Conservation (phyloP, 2,888 invertebrate genomes). For the Penaeus monodon region DNA sequence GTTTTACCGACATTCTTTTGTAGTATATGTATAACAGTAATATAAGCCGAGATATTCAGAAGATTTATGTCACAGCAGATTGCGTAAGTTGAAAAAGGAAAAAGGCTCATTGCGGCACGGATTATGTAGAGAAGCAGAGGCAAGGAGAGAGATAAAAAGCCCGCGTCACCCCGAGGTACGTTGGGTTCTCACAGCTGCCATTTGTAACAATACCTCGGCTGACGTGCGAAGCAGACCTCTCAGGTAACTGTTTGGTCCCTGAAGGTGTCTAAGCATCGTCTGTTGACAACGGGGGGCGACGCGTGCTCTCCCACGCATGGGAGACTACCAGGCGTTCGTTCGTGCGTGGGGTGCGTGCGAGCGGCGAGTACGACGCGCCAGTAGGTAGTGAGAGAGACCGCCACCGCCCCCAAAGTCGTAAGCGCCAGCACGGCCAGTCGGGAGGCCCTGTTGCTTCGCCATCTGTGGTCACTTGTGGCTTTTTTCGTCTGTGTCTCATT, state of each 20-base stretch:
- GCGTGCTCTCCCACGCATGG: too few relatives aligned
- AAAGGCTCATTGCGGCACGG: neutral
- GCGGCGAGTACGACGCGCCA: slow-evolving; percentile 31
- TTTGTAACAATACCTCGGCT: neutral
- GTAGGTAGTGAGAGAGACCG: slow-evolving; percentile 30
- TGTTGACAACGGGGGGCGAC: neutral
- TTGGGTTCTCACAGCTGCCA: slow-evolving; percentile 1
- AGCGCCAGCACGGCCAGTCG: neutral
- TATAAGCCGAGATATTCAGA: too few relatives aligned
- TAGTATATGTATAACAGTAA: too few relatives aligned
- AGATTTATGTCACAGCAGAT: neutral
- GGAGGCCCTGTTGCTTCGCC: neutral
- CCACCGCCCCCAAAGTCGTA: slow-evolving; percentile 5
- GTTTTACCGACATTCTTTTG: too few relatives aligned
- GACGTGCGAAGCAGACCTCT: too few relatives aligned
- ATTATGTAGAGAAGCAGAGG: neutral
- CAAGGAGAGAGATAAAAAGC: neutral
- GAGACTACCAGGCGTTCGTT: too few relatives aligned
- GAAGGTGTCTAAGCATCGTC: neutral
- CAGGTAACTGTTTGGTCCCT: neutral
- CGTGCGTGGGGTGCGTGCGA: neutral
- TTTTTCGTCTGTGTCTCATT: neutral
- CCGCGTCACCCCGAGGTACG: neutral
- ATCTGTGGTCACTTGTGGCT: neutral
- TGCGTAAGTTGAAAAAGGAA: neutral